Base-by-base conservation (phyloP, 1,140 invertebrate species). In the Vanessa atalanta region DNA sequence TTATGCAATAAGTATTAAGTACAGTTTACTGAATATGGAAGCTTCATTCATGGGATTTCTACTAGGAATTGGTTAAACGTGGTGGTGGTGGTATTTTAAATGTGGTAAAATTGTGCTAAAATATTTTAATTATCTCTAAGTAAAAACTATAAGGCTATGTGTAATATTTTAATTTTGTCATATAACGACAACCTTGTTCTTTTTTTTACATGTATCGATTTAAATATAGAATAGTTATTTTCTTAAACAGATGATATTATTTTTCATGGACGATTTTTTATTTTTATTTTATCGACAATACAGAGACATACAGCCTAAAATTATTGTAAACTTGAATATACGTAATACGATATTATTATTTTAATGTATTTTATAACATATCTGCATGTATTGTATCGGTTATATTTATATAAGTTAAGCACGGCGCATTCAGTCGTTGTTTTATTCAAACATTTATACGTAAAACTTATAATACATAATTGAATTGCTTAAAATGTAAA, bases 401-500 rank as follows among this genome's bases (percentile, higher is more conserved):
- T 53, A 16, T 16, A 53, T n/a, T 53, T 53, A 43, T 43, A 43
- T 7, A 43, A 43, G 7, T 43, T 43, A 43, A 37, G 37, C 37
- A 9, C 37, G 6, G 37, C 37, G 37, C 37, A 9, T 43, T 43
- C 7, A 43, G 9, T 2, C 37, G 37, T 5, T 43, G 37, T 43
- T 43, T 43, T 43, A 43, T 43, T 43, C 37, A 43, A 43, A 43
- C 37, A 43, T 43, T 43, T 43, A 9, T 43, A 43, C 37, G 37
- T 43, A 43, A 43, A 43, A 43, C 20, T 43, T 43, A 43, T 9
- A 43, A 43, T 43, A 43, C 3, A 47, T 47, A 37, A 75, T 71
- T 48, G 61, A 23, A 60, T 53, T 51, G 71, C 55, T 66, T 72
- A 72, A 57, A 26, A 57, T 60, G 20, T 73, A 75, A 48, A 75